Conservation (phyloP, 2,113 vertebrate species). For the Dicentrarchus labrax region DNA sequence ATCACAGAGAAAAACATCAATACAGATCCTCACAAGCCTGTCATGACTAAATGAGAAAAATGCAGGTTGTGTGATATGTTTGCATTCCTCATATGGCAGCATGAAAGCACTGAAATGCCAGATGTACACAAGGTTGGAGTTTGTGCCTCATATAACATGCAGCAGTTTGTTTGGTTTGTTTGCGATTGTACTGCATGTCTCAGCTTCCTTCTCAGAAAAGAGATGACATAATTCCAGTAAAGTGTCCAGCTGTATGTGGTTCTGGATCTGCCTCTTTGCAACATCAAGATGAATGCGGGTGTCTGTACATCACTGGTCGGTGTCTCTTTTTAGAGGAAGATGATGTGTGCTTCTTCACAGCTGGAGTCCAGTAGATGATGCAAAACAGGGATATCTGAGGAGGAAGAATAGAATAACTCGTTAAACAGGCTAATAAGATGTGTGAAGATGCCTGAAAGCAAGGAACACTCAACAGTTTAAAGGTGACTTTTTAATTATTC, state of each 20-base stretch:
- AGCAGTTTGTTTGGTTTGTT: slow-evolving; percentile 69
- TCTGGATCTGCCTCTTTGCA: slow-evolving; percentile 42
- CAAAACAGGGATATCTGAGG: slow-evolving; percentile 74
- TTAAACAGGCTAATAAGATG: slow-evolving; percentile 41
- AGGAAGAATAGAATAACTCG: slow-evolving; percentile 45
- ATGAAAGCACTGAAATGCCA: slow-evolving; percentile 51
- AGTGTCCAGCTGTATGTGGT: slow-evolving; percentile 15
- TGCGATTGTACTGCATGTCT: slow-evolving; percentile 30
- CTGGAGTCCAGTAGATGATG: slow-evolving; percentile 79
- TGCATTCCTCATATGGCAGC: slow-evolving; percentile 45
- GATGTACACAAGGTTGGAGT: slow-evolving; percentile 44
- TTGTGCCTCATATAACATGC: slow-evolving; percentile 53
- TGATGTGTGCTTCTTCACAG: slow-evolving; percentile 80
- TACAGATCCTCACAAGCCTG: slow-evolving; percentile 54
- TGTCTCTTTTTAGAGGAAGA: slow-evolving; percentile 64
- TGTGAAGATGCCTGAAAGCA: background rate
- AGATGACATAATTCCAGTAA: slow-evolving; percentile 53
- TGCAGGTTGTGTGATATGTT: slow-evolving; percentile 48
- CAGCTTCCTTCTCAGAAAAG: slow-evolving; percentile 44
- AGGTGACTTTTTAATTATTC: slow-evolving; percentile 45
- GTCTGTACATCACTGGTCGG: slow-evolving; percentile 66
- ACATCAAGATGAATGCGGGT: slow-evolving; percentile 62
- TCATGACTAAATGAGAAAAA: slow-evolving; percentile 44
- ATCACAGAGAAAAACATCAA: slow-evolving; percentile 46
- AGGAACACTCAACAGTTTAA: slow-evolving; percentile 26